phyloP scores from a whole-genome alignment of 2,113 vertebrate genomes.

The Nerophis lumbriciformis region DNA sequence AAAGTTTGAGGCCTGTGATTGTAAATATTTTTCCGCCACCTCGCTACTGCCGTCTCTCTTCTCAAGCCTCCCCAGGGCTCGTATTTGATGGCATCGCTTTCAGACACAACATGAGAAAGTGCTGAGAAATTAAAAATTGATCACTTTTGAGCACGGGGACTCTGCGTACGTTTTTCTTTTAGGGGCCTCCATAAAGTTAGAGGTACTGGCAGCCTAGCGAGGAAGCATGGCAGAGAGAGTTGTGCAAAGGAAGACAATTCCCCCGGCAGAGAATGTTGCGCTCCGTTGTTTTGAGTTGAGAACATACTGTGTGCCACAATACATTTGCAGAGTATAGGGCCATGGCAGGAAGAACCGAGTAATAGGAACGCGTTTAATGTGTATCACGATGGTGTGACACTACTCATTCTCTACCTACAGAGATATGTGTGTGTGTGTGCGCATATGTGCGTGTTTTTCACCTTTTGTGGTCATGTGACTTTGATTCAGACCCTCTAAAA shows the following conservation, averaged over 20 bases:
- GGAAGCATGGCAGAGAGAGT: conserved; percentile 27
- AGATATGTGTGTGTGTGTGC: neutral
- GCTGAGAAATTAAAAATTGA: conserved; percentile 64
- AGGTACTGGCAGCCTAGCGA: conserved; percentile 15
- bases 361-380: neutral
- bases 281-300: conserved; percentile 52
- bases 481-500: no score
- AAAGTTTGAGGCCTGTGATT: no score
- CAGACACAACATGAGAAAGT: conserved; percentile 55
- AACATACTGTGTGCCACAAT: conserved; percentile 45
- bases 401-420: conserved; percentile 38
- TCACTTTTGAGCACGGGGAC: conserved; percentile 49
- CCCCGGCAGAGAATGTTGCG: conserved; percentile 48
- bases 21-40: neutral
- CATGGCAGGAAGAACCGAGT: conserved; percentile 17
- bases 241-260: conserved; percentile 49
- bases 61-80: conserved; percentile 30
- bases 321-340: conserved; percentile 41
- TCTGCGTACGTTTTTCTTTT: conserved; percentile 17
- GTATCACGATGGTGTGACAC: conserved; percentile 5
- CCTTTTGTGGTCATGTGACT: no score
- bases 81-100: conserved; percentile 49
- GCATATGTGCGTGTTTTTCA: no score
- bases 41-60: conserved; percentile 12
- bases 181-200: conserved; percentile 41